These are phyloP conservation scores for Notocelia uddmanniana DNA, from an alignment of 2,888 invertebrate genomes.

Conservation along the genomic window DNA sequence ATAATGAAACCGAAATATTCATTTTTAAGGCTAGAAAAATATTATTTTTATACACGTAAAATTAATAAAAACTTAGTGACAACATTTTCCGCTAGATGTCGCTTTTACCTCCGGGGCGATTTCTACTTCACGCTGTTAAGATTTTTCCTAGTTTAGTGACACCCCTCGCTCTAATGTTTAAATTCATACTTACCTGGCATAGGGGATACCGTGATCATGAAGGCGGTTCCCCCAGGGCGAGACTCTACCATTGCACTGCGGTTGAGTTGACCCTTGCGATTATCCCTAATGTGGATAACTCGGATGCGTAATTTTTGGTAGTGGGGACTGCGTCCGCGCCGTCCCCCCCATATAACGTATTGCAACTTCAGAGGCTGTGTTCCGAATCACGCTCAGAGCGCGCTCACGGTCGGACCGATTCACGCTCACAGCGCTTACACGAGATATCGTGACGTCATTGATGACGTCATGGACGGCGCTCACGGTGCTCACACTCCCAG, in stretches of 20 bases:
- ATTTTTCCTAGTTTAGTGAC: slow-evolving; percentile 27
- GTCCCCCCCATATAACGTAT: slow-evolving; percentile 9
- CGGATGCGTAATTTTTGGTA: slow-evolving; percentile 33
- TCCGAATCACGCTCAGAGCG: no score
- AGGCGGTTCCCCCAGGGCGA: slow-evolving; percentile 34
- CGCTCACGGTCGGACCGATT: no score
- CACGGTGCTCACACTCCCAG: no score
- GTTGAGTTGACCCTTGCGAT: slow-evolving; percentile 31
- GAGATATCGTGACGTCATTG: no score
- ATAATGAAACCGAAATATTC: not conserved
- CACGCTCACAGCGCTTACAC: no score
- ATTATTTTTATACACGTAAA: not conserved
- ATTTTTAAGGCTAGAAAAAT: not conserved
- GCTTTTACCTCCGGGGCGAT: slow-evolving; percentile 5
- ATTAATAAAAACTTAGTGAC: not conserved
- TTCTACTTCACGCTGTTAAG: slow-evolving; percentile 23
- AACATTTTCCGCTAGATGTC: slow-evolving; percentile 16
- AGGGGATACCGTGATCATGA: slow-evolving; percentile 32
- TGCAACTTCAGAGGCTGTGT: no score
- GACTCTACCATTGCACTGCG: slow-evolving; percentile 34
- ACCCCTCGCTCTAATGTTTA: not conserved
- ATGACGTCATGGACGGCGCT: no score
- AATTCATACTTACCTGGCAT: slow-evolving; percentile 35
- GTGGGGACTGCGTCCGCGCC: slow-evolving; percentile 30
- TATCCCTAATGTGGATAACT: slow-evolving; percentile 34